Evolutionary conservation across 1,140 invertebrate species (phyloP).

Genomic region (Cyclargus thomasi): DNA sequence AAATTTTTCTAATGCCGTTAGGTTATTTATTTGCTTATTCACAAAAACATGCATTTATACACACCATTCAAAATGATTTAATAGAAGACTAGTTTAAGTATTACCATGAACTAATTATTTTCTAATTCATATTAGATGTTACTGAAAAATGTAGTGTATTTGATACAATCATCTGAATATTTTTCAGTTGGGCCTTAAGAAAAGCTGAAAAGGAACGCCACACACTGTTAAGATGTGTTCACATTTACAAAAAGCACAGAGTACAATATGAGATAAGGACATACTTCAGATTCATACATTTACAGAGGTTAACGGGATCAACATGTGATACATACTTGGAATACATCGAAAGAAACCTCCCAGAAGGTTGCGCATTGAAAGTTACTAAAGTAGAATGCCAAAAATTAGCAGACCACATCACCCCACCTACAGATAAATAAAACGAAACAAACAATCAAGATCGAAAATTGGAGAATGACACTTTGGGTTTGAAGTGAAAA

Average conservation of each 20-base stretch:
- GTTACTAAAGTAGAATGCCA: conserved; percentile 88
- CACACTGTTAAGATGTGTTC: conserved; percentile 90
- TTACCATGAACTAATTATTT: too few relatives aligned
- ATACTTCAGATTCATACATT: conserved; percentile 90
- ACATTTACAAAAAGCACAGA: conserved; percentile 94
- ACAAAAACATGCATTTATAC: too few relatives aligned
- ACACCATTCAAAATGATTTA: too few relatives aligned
- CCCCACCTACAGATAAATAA: conserved; percentile 50
- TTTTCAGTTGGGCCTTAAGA: conserved; percentile 80
- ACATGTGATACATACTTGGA: conserved; percentile 97
- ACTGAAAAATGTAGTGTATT: too few relatives aligned
- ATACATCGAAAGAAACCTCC: conserved; percentile 97
- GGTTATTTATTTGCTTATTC: too few relatives aligned
- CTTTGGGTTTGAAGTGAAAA: too few relatives aligned
- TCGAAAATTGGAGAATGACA: neutral
- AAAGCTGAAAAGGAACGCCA: conserved; percentile 85
- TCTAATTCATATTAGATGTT: too few relatives aligned
- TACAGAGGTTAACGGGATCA: conserved; percentile 92
- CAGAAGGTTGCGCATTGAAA: conserved; percentile 97
- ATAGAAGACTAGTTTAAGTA: too few relatives aligned
- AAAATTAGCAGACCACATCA: conserved; percentile 75
- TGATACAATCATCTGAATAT: conserved; percentile 16
- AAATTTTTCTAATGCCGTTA: too few relatives aligned
- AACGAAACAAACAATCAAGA: neutral
- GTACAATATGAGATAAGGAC: conserved; percentile 98